These are phyloP conservation scores for Synaphobranchus kaupii DNA, from an alignment of 2,797 vertebrate species.

Conservation along the genomic window DNA sequence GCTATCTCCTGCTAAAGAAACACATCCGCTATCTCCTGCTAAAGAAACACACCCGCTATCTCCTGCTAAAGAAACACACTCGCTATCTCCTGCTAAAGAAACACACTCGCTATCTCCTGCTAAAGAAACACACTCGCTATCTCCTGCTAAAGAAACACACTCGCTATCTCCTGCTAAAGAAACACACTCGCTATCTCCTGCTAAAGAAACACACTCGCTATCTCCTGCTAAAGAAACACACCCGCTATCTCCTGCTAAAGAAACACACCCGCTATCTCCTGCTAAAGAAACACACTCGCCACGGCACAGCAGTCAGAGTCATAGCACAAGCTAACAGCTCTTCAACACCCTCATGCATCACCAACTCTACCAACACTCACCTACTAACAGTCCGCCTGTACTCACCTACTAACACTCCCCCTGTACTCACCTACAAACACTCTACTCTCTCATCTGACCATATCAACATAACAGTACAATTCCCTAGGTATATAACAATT, in stretches of 20 bases:
- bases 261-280: neutral
- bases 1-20: too few species aligned
- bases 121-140: neutral
- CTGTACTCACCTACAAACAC: too few species aligned
- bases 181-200: neutral
- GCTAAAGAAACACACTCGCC: neutral
- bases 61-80: neutral
- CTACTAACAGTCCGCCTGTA: neutral
- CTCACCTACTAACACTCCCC: too few species aligned
- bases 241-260: neutral
- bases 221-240: too few species aligned
- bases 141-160: neutral
- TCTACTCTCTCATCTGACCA: neutral
- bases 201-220: neutral
- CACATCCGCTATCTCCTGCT: neutral
- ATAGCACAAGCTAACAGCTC: neutral
- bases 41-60: neutral
- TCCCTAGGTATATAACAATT: neutral
- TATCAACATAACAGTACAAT: neutral
- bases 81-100: neutral
- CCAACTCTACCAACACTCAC: neutral
- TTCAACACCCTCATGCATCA: neutral
- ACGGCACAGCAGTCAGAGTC: neutral
- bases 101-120: neutral
- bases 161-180: neutral